Conservation (phyloP, 2,113 vertebrate genomes). For the Stomatorhinus ivindoensis region DNA sequence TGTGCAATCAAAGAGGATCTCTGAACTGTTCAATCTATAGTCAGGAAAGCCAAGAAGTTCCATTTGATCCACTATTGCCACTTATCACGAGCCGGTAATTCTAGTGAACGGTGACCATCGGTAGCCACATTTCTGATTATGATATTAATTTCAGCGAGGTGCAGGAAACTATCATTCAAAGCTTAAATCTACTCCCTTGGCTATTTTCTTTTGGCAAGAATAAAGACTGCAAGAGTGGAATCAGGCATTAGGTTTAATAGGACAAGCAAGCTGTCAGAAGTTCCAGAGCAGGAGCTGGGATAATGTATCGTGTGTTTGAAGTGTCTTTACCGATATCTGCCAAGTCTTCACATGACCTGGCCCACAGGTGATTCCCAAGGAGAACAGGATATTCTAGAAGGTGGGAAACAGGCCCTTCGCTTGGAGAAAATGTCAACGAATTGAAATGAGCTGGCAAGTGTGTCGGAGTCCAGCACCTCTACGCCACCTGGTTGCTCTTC, state of each 20-base stretch:
- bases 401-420: not conserved
- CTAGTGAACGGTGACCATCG: not conserved
- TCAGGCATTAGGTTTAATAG: not conserved
- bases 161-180: not conserved
- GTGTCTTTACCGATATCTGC: not conserved
- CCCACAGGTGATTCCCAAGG: not conserved
- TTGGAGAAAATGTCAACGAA: not conserved
- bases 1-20: not conserved
- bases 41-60: not conserved
- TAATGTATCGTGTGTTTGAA: not conserved
- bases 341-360: not conserved
- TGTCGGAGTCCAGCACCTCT: not conserved
- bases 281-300: not conserved
- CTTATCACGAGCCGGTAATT: not conserved
- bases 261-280: not conserved
- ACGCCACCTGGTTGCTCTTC: not conserved
- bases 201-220: slow-evolving; percentile 1
- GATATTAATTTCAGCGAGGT: not conserved
- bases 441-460: not conserved
- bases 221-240: not conserved
- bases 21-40: not conserved
- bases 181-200: not conserved
- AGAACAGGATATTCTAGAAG: not conserved
- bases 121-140: not conserved
- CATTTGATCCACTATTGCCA: not conserved